Base-by-base conservation (phyloP, 1,140 invertebrate genomes). In the Drusus annulatus region DNA sequence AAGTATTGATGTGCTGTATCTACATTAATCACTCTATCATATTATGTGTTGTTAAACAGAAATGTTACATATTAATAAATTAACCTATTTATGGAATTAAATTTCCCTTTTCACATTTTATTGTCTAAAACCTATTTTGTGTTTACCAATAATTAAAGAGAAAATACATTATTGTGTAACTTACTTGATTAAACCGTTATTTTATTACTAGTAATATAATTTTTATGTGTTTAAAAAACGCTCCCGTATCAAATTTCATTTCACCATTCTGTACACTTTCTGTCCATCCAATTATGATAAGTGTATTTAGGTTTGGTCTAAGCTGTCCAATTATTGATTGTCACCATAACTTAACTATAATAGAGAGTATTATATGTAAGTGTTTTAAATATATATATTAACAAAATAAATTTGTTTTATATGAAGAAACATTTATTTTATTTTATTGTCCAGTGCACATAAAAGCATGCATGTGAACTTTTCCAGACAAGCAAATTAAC, bases 351-450 rank as follows among this genome's bases (percentile, higher is more conserved):
- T 76, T 80, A 80, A 80, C 52, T 79, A 74, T 74, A 78, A 80
- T 83, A 83, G 80, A 83, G 75, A 79, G 62, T 83, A 80, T 80
- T 71, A 81, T 83, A 83, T 81, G 82, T 83, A 83, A 83, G 82
- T 83, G 82, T 83, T 83, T 83, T 79, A 81, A 83, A 83, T 83
- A 83, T 76, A 83, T 75, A 83, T 78, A 82, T 82, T 76, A 81
- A 81, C 75, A 81, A 81, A 81, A 77, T 79, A 83, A 83, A 83
- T 81, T 83, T 83, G 82, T 83, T 81, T 83, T 83, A 78, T 83
- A 83, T 76, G 76, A 76, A 31, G 36, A 51, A 71, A 74, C 23
- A 7, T 45, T 36, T 73, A 51, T 79, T 76, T 79, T 79, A 58
- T 76, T 79, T 45, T 45, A 1, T 45, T 45, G 36, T 45, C 36